Evolutionary conservation across 2,797 vertebrate genomes (phyloP), one percentile per base, ranked within the genome.

Genomic region (Chelon labrosus): DNA sequence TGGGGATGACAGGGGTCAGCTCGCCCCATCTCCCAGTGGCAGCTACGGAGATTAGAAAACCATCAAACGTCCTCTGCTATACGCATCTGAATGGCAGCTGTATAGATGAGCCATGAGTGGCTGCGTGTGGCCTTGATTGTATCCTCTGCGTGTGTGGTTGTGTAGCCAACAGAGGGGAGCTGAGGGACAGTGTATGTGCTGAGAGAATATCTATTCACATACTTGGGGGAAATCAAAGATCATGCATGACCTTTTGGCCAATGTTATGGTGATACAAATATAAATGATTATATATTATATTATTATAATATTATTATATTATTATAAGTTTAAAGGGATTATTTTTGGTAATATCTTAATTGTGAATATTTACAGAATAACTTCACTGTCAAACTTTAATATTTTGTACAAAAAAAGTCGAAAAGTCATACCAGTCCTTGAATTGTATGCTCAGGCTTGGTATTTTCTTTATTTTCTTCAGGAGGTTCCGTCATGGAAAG

Each of bases 1-100:
- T 69, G 84, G 84, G 89, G 87, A 90, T 91, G 91, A 91, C 88
- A 87, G 89, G 87, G 85, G 92, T 91, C 91, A 92, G 75, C 80
- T 79, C 58, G 81, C 75, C 87, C 88, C 84, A 85, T 92, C 91
- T 92, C 87, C 84, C 65, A 38, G 79, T 92, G 90, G 92, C 91
- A 92, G 90, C 85, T 82, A 20, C 68, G 17, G 69, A 93, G 93
- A 93, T 93, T 92, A 93, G 92, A 93, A 92, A 93, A 90, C 90
- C 87, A 89, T 93, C 91, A 92, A 91, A 92, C 50, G 92, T 91
- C 90, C 74, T 62, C 66, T 72, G 85, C 87, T 85, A 89, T 89
- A 85, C 64, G 55, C 89, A 72, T 89, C 85, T 91, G 91, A 92
- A 91, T 91, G 91, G 89, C 92, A 92, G 87, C 89, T 89, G 85